Percentiles rank a stretch among this genome's conserved stretches.
phyloP scores from a whole-genome alignment of 1,140 invertebrate genomes.

The Meloidogyne hapla region DNA sequence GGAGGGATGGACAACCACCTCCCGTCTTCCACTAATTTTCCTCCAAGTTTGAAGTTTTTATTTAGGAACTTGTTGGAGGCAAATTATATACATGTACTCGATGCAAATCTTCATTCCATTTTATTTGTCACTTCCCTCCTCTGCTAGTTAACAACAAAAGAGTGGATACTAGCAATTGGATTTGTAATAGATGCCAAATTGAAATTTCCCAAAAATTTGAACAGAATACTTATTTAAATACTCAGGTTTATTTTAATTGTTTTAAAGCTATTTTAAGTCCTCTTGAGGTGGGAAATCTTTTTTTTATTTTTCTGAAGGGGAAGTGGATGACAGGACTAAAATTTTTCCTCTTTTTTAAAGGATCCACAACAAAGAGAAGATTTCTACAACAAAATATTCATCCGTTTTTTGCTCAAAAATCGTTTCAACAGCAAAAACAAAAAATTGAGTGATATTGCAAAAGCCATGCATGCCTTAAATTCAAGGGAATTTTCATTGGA shows the following conservation, averaged over 20 bases:
- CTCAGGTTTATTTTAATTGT: neutral
- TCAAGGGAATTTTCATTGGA: slow-evolving; percentile 21
- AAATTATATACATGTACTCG: slow-evolving; percentile 17
- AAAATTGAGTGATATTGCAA: slow-evolving; percentile 8
- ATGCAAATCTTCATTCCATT: slow-evolving; percentile 26
- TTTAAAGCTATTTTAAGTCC: neutral
- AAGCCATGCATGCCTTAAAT: slow-evolving; percentile 15
- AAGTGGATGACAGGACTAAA: too few relatives aligned
- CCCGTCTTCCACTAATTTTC: too few relatives aligned
- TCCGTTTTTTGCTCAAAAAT: slow-evolving; percentile 13
- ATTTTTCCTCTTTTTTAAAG: slow-evolving; percentile 4
- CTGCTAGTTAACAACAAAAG: neutral
- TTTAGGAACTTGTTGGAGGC: slow-evolving; percentile 23
- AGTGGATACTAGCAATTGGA: slow-evolving; percentile 13
- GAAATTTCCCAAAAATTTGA: slow-evolving; percentile 16
- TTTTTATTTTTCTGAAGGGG: too few relatives aligned
- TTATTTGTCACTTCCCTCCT: slow-evolving; percentile 23
- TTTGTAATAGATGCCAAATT: slow-evolving; percentile 21
- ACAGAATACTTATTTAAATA: neutral
- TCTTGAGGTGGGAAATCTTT: too few relatives aligned
- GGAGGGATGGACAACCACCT: too few relatives aligned
- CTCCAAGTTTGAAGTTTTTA: neutral
- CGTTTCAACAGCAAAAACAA: neutral
- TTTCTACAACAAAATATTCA: slow-evolving; percentile 2
- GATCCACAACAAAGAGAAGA: slow-evolving; percentile 23